A percentile compares a stretch with the other conserved stretches of the same genome.
These are phyloP conservation scores for Mesembrinibis cayennensis DNA, from an alignment of 2,113 vertebrate species.

Conservation along the genomic window DNA sequence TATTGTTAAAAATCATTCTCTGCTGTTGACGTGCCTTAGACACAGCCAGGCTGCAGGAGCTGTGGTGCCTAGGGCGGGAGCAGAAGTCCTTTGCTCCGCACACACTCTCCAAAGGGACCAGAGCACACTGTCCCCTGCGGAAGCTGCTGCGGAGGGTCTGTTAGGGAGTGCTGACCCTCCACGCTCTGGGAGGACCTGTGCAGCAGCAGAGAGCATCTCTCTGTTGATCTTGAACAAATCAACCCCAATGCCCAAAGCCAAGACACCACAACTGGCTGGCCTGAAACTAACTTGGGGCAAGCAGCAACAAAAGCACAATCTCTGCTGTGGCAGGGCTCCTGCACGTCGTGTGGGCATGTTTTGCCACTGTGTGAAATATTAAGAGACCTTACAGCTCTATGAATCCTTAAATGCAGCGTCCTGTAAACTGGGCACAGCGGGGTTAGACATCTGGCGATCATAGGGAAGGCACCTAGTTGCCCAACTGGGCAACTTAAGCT, in stretches of 20 bases:
- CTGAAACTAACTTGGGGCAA: neutral
- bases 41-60: neutral
- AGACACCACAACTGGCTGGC: neutral
- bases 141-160: neutral
- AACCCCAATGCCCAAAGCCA: neutral
- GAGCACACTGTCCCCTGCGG: neutral
- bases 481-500: neutral
- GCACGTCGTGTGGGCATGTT: rapidly evolving
- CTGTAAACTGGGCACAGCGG: neutral
- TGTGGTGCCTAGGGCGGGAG: neutral
- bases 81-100: neutral
- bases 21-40: neutral
- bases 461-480: neutral
- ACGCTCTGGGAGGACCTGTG: rapidly evolving
- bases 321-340: neutral
- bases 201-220: neutral
- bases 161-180: neutral
- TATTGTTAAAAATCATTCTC: neutral
- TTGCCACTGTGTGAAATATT: neutral
- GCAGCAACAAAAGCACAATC: neutral
- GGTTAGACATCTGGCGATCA: neutral
- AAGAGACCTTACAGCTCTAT: neutral
- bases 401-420: neutral
- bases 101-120: neutral
- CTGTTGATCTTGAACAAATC: neutral